These are phyloP conservation scores for Antechinus flavipes DNA, from an alignment of 2,113 vertebrate genomes.

Conservation along the genomic window DNA sequence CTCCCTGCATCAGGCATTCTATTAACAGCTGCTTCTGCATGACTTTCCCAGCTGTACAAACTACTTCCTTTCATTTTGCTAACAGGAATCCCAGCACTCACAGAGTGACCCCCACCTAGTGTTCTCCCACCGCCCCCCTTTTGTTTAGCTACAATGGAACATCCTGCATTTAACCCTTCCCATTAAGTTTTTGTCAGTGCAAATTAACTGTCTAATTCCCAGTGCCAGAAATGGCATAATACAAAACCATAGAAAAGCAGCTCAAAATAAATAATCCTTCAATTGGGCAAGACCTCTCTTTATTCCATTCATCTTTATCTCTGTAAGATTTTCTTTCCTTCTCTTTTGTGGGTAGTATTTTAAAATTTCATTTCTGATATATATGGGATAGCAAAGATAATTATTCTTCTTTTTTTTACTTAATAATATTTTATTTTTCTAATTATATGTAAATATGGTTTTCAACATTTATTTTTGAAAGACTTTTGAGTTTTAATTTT, in stretches of 20 bases:
- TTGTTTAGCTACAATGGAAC: neutral
- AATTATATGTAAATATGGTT: no score
- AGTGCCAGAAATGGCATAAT: neutral
- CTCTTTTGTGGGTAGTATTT: neutral
- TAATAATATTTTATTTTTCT: no score
- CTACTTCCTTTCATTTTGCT: slow-evolving; percentile 18
- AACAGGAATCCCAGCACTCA: neutral
- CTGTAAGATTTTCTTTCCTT: slow-evolving; percentile 13
- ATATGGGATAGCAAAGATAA: neutral
- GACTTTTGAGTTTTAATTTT: no score
- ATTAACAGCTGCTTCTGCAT: neutral
- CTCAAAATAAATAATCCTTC: neutral
- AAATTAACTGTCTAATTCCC: neutral
- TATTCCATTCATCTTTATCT: slow-evolving; percentile 22
- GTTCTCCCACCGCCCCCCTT: neutral
- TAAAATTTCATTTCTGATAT: neutral
- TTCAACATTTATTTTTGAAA: no score
- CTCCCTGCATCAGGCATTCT: neutral
- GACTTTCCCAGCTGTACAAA: neutral
- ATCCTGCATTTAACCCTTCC: neutral
- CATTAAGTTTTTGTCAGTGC: neutral
- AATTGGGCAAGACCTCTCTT: neutral
- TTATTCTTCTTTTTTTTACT: neutral
- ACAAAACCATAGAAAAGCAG: neutral
- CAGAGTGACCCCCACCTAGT: neutral